phyloP scores from a whole-genome alignment of 2,888 invertebrate genomes.

The Apodemia duryi region DNA sequence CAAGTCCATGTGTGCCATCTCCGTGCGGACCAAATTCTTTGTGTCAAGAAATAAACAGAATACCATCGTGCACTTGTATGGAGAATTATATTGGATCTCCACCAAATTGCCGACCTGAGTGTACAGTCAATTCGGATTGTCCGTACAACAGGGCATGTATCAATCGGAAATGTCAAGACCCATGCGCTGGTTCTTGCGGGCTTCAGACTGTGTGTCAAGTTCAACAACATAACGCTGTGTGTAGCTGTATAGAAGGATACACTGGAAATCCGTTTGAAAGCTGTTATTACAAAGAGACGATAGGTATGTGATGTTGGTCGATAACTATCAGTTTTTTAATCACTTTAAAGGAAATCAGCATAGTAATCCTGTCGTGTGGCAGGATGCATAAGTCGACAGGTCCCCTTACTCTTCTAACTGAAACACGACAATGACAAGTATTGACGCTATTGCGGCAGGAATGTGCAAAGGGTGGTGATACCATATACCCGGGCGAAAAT shows the following conservation, averaged over 20 bases:
- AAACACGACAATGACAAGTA: no score
- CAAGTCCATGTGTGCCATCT: slow-evolving; percentile 84
- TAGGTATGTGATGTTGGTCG: slow-evolving; percentile 44
- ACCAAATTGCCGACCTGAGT: slow-evolving; percentile 86
- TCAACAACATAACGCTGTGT: slow-evolving; percentile 87
- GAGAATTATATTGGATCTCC: slow-evolving; percentile 83
- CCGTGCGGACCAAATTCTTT: slow-evolving; percentile 86
- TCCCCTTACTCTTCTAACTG: no score
- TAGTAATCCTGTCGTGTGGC: no score
- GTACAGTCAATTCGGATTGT: slow-evolving; percentile 86
- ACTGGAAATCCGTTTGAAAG: slow-evolving; percentile 87
- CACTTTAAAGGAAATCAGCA: no score
- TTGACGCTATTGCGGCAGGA: no score
- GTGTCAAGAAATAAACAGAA: slow-evolving; percentile 81
- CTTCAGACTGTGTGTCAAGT: slow-evolving; percentile 86
- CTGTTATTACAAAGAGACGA: slow-evolving; percentile 69
- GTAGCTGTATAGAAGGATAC: slow-evolving; percentile 86
- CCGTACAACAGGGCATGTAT: slow-evolving; percentile 87
- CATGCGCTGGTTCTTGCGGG: slow-evolving; percentile 89
- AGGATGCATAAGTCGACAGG: no score
- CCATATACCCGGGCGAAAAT: no score
- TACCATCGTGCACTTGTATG: slow-evolving; percentile 83
- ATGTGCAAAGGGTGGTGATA: no score
- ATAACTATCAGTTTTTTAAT: not conserved
- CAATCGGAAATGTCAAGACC: slow-evolving; percentile 87